Evolutionary conservation across 2,888 invertebrate genomes (phyloP), one percentile per base, ranked within the genome.

Genomic region (Agrochola lychnidis): DNA sequence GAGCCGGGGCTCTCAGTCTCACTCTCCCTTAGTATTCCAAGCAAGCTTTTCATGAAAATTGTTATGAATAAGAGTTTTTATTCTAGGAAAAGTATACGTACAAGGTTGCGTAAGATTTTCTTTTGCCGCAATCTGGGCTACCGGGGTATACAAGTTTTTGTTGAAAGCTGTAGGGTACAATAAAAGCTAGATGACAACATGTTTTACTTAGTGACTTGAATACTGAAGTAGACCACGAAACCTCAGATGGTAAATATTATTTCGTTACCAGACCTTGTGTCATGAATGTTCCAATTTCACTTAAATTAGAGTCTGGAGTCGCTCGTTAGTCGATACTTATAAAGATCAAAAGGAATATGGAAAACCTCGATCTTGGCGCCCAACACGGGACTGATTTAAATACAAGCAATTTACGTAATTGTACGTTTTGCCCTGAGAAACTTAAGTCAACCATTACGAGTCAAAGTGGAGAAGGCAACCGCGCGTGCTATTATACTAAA

Each of bases 401-500:
- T 71, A 59, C 70, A 62, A 79, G 81, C 80, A 64, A 77, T 84
- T 81, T 64, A 76, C 78, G 79, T 88, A 79, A 84, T 74, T 73
- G 78, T 81, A 72, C 83, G 84, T 83, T 84, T 86, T 85, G 84
- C 79, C 78, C 83, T 81, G 79, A 87, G 77, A 83, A 86, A 80
- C 88, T 90, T 88, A 89, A 91, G 83, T 88, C 85, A 84, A 79
- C 86, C 89, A 89, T 91, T 91, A 89, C 83, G 82, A 88, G 87
- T 89, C 81, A 88, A 91, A 90, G 89, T 86, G 85, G 78, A 78
- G 82, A 51, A 82, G 87, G 88, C 89, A 90, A 90, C 90, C 90
- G 88, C 89, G 89, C 90, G 89, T 90, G 91, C 89, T 91, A 93
- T 93, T 92, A 92, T 87, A 92, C 90, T 91, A 90, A 91, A 92